These are phyloP conservation scores for Harpalus rubripes DNA, from an alignment of 2,888 invertebrate genomes.

Conservation along the genomic window DNA sequence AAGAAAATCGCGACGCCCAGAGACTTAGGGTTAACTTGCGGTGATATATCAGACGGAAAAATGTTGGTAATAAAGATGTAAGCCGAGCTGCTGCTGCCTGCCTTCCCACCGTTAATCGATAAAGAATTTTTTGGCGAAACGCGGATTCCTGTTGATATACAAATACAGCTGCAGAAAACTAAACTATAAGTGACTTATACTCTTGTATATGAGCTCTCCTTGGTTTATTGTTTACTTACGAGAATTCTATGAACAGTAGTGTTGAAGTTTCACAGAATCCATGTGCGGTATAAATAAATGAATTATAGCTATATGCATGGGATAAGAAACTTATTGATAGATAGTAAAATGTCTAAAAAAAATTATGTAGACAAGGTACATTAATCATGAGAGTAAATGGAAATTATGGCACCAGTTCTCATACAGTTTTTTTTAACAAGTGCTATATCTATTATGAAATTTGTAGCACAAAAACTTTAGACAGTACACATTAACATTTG, in stretches of 20 bases:
- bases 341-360: no score
- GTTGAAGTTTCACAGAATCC: no score
- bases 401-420: no score
- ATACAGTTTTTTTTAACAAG: no score
- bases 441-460: no score
- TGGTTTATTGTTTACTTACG: not conserved
- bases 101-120: constrained; percentile 32
- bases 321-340: no score
- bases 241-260: not conserved
- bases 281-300: no score
- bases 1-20: constrained; percentile 41
- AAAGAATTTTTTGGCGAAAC: constrained; percentile 50
- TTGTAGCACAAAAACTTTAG: no score
- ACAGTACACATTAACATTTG: no score
- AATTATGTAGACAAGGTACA: no score
- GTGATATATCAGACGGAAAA: constrained; percentile 62
- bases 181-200: constrained; percentile 27
- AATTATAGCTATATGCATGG: no score
- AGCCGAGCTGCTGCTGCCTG: constrained; percentile 30
- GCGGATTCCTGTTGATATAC: constrained; percentile 32
- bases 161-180: constrained; percentile 22
- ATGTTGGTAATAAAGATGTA: constrained; percentile 53
- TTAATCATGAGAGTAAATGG: no score
- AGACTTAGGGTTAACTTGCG: constrained; percentile 44
- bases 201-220: not conserved